phyloP scores from a whole-genome alignment of 2,888 invertebrate genomes.

The Adelphocoris suturalis region DNA sequence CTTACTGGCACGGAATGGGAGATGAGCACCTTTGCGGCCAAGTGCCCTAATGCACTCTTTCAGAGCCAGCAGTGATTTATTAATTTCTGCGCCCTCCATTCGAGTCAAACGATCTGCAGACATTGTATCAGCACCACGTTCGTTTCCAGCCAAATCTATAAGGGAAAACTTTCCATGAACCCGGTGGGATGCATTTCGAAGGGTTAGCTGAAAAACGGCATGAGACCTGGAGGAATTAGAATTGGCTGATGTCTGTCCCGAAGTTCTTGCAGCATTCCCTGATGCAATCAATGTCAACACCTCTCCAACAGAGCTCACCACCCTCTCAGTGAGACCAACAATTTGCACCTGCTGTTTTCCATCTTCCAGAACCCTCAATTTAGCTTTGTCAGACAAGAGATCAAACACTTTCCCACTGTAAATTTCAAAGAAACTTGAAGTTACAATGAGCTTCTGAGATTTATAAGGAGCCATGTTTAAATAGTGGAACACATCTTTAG shows the following conservation, averaged over 20 bases:
- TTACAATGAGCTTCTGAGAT: slow-evolving; percentile 91
- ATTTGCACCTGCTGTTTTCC: slow-evolving; percentile 98
- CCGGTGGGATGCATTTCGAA: slow-evolving; percentile 88
- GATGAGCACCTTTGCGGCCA: slow-evolving; percentile 96
- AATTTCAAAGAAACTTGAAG: slow-evolving; percentile 99
- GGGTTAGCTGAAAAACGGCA: slow-evolving; percentile 98
- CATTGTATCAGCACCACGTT: slow-evolving; percentile 98
- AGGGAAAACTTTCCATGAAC: slow-evolving; percentile 98
- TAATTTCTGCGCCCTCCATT: slow-evolving; percentile 98
- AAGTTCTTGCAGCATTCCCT: slow-evolving; percentile 94
- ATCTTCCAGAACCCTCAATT: slow-evolving; percentile 96
- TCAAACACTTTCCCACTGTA: slow-evolving; percentile 98
- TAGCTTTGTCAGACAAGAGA: slow-evolving; percentile 93
- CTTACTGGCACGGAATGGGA: slow-evolving; percentile 98
- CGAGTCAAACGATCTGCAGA: slow-evolving; percentile 97
- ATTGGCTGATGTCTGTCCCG: slow-evolving; percentile 98
- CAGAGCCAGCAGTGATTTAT: slow-evolving; percentile 95
- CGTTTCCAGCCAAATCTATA: slow-evolving; percentile 98
- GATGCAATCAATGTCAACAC: slow-evolving; percentile 95
- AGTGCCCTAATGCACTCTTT: slow-evolving; percentile 98
- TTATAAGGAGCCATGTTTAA: slow-evolving; percentile 90
- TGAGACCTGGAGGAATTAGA: slow-evolving; percentile 98
- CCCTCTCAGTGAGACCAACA: slow-evolving; percentile 95
- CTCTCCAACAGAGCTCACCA: slow-evolving; percentile 94
- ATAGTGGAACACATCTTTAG: slow-evolving; percentile 94